Conservation (phyloP, 2,888 invertebrate species). For the Ochropleura leucogaster region DNA sequence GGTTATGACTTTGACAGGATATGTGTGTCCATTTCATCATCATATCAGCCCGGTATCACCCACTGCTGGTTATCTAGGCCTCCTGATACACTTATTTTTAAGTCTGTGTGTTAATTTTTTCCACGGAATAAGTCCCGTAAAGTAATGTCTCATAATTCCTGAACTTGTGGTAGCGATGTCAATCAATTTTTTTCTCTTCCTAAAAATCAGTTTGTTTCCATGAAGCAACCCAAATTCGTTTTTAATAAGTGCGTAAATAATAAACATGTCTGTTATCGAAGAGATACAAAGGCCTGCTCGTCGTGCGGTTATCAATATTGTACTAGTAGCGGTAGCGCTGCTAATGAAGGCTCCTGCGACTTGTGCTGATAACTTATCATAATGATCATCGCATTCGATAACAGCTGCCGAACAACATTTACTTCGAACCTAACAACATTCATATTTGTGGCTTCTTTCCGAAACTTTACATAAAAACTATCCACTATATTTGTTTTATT, state of each 20-base stretch:
- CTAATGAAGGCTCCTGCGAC: slow-evolving; percentile 24
- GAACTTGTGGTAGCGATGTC: too few relatives aligned
- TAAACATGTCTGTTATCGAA: background rate
- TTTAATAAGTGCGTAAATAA: slow-evolving; percentile 2
- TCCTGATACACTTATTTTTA: too few relatives aligned
- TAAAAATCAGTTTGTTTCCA: background rate
- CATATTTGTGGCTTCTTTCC: background rate
- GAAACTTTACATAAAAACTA: background rate
- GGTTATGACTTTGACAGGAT: background rate
- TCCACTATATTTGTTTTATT: background rate
- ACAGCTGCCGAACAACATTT: background rate
- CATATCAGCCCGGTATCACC: too few relatives aligned
- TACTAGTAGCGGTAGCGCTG: background rate
- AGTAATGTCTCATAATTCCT: background rate
- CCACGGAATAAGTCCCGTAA: background rate
- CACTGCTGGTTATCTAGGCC: too few relatives aligned
- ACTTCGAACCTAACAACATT: background rate
- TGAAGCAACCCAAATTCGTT: background rate
- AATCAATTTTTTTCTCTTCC: slow-evolving; percentile 3
- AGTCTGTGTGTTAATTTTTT: background rate
- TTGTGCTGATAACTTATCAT: slow-evolving; percentile 28
- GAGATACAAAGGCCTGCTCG: background rate
- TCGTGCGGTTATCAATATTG: slow-evolving; percentile 21
- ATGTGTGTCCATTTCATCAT: background rate
- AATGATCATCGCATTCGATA: slow-evolving; percentile 5